Evolutionary conservation across 2,888 invertebrate genomes (phyloP).

Genomic region (Aproaerema taeniolella): DNA sequence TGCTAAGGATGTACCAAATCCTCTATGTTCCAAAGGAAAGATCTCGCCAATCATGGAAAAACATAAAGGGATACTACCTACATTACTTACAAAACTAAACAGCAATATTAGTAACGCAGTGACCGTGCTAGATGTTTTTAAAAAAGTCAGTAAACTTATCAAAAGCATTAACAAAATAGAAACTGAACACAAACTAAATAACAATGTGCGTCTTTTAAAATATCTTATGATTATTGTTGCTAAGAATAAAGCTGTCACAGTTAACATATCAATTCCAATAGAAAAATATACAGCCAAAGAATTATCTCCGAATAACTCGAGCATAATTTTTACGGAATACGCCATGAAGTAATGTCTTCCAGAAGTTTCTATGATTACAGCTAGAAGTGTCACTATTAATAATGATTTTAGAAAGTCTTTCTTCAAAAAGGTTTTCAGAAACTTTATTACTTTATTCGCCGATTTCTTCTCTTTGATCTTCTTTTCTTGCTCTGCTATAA

Average conservation of each 20-base stretch:
- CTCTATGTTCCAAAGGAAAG: conserved; percentile 39
- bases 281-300: conserved; percentile 32
- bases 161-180: conserved; percentile 29
- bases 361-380: conserved; percentile 31
- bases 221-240: conserved; percentile 30
- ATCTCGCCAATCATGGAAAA: conserved; percentile 35
- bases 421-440: not conserved
- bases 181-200: conserved; percentile 28
- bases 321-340: conserved; percentile 37
- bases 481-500: conserved; percentile 25
- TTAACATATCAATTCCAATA: conserved; percentile 30
- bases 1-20: conserved; percentile 29
- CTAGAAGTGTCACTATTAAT: conserved; percentile 27
- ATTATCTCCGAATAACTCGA: conserved; percentile 27
- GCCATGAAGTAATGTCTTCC: conserved; percentile 35
- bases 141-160: conserved; percentile 18
- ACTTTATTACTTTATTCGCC: not conserved
- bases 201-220: conserved; percentile 31
- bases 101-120: conserved; percentile 30
- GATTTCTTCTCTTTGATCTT: conserved; percentile 4
- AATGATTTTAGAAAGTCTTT: conserved; percentile 34
- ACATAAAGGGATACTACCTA: conserved; percentile 31
- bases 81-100: conserved; percentile 28
- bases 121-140: conserved; percentile 8
- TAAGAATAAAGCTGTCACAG: conserved; percentile 24